These are phyloP conservation scores for Beaufortia kweichowensis DNA, from an alignment of 2,113 vertebrate species.

Conservation along the genomic window DNA sequence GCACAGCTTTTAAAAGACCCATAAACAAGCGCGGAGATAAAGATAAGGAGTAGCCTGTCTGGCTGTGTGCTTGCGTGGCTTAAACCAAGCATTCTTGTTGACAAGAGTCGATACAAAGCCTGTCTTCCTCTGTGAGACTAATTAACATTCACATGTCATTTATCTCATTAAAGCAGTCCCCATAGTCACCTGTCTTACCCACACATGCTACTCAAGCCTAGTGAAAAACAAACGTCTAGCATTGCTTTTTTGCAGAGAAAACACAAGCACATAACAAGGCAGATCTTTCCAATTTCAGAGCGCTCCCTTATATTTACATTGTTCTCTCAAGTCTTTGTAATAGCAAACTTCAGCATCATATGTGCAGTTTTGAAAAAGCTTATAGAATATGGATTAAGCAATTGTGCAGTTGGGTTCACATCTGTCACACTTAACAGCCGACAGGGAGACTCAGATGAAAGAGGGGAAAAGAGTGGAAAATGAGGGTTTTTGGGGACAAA, in stretches of 20 bases:
- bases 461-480: not conserved
- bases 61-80: constrained; percentile 1
- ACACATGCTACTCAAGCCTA: constrained; percentile 44
- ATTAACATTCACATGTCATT: constrained; percentile 47
- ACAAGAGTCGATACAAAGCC: constrained; percentile 33
- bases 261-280: not conserved
- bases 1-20: constrained; percentile 26
- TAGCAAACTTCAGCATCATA: constrained; percentile 35
- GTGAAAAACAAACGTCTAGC: not conserved
- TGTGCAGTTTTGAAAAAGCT: constrained; percentile 38
- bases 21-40: constrained; percentile 16
- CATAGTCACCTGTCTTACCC: constrained; percentile 28
- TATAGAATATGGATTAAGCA: constrained; percentile 54
- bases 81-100: not conserved
- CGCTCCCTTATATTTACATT: not conserved
- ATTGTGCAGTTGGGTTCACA: constrained; percentile 52
- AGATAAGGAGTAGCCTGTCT: constrained; percentile 18
- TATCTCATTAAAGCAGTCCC: constrained; percentile 47
- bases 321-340: not conserved
- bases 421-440: constrained; percentile 44
- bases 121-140: constrained; percentile 38
- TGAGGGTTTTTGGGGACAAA: constrained; percentile 1
- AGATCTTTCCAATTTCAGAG: not conserved
- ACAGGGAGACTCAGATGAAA: constrained; percentile 1
- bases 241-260: not conserved